Evolutionary conservation across 2,888 invertebrate genomes (phyloP), one percentile per base, ranked within the genome.

Genomic region (Macrosiphum euphorbiae): DNA sequence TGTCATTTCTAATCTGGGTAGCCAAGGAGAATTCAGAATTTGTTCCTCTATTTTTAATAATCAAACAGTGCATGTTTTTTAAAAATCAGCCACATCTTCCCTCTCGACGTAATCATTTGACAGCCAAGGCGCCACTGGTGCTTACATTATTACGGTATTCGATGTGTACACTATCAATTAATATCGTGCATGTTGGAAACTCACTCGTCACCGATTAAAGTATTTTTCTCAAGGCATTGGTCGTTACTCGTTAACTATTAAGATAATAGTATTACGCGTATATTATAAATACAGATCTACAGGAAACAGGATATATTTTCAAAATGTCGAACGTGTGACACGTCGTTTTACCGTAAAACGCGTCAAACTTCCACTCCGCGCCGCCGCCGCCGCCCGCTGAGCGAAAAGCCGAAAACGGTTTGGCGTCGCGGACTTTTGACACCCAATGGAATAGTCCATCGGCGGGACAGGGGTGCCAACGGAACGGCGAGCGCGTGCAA

Each of bases 381-480:
- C 20, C 35, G 78, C 16, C 67, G 13, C 35, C 67, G 67, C 20
- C 78, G 16, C 35, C 67, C 16, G 78, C 20, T 35, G 78, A 78
- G 20, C 78, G 78, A 78, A 78, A 78, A 78, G 78, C 35, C 78
- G 78, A 78, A 78, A 78, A 78, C 78, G 78, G 35, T 78, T 35
- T 35, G 78, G 35, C 78, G 78, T 35, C 47, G 35, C 61, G n/a
- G 67, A 92, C 52, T 92, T 92, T 88, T 35, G 92, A n/a, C 50
- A 67, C 20, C 88, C 92, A 88, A 78, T 88, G 78, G 47, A 88
- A 44, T 44, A 78, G 78, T 8, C 92, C 44, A 44, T 55, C 24
- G 44, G 0, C 78, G 78, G 28, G 44, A 61, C 92, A 94, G 94
- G 86, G 52, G 41, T 85, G 35, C 94, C 94, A 94, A 94, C 67